Base-by-base conservation (phyloP, 37 sponge, comb jelly and placozoan species). In the Beroe forskalii region DNA sequence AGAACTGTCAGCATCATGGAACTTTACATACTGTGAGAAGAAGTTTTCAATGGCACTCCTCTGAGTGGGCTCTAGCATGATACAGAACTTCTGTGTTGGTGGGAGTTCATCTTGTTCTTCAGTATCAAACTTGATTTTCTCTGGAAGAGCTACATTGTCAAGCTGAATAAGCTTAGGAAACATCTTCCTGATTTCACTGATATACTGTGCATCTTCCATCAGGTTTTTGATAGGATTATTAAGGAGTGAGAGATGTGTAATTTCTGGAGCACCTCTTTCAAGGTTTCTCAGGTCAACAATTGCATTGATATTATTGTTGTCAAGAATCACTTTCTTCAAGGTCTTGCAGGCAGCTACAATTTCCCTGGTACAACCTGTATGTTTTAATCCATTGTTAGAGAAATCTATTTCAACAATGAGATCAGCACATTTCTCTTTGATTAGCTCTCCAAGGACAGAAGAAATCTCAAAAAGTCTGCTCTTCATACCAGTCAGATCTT, bases 121-220 rank as follows among this genome's bases (percentile, higher is more conserved):
- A 44, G 25, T n/a, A 22, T 80, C 86, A 80, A 80, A 80, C 1
- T 17, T 44, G 22, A 80, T 80, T 25, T 80, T 80, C 55, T 80
- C 86, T 33, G 86, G 86, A 12, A 80, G 40, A 1, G 86, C 24
- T 28, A 80, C 55, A 42, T 38, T 37, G 35, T 80, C 86, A 9
- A 80, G 28, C 25, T 80, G 40, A 27, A 80, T 43, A 4, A 80
- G 28, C 35, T 80, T 80, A 1, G 86, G 55, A 25, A 80, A 80
- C 55, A 43, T 4, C 55, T 25, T 41, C 30, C 86, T 41, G 25
- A 80, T 42, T 33, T 44, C 86, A 44, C 55, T 44, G 0, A 80
- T 44, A 25, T 80, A 80, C 86, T 80, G 44, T 14, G 86, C 86
- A 30, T 80, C 86, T 9, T 80, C 86, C 86, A 80, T 80, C 37